A percentile compares a stretch with the other conserved stretches of the same genome.
Evolutionary conservation across 2,888 invertebrate genomes (phyloP).

Genomic region (Ferrisia virgata): DNA sequence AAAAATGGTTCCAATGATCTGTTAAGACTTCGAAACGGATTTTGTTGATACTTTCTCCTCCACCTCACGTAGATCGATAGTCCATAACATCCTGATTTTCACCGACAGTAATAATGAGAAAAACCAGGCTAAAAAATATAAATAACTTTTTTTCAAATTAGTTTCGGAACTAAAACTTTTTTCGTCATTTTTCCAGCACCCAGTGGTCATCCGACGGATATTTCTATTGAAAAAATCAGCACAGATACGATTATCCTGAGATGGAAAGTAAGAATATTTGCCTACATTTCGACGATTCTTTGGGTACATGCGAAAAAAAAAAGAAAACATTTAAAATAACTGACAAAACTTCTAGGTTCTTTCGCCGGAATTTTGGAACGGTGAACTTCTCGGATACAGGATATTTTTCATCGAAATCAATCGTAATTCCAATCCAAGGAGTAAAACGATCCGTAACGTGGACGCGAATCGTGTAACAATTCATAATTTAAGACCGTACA

Average conservation of each 20-base stretch:
- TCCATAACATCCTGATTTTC: too few relatives aligned
- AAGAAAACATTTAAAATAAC: not conserved
- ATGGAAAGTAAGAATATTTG: conserved; percentile 53
- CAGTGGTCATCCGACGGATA: conserved; percentile 55
- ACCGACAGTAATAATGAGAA: too few relatives aligned
- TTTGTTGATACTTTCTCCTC: too few relatives aligned
- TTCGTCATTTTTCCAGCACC: conserved; percentile 55
- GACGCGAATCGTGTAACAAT: conserved; percentile 53
- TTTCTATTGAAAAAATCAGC: conserved; percentile 54
- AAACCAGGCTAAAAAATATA: too few relatives aligned
- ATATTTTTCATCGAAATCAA: conserved; percentile 54
- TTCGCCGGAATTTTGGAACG: conserved; percentile 52
- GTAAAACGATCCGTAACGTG: conserved; percentile 50
- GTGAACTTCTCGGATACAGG: conserved; percentile 56
- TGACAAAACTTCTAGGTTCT: not conserved
- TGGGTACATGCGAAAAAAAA: not conserved
- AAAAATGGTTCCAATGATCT: too few relatives aligned
- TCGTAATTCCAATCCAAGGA: conserved; percentile 47
- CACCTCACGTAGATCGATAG: too few relatives aligned
- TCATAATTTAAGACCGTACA: conserved; percentile 69
- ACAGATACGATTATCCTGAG: conserved; percentile 55
- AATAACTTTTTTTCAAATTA: too few relatives aligned
- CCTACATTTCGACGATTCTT: too few relatives aligned
- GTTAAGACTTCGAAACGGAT: too few relatives aligned
- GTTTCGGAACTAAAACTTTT: not conserved